Conservation (phyloP, 2,113 vertebrate genomes). For the Chascanopsetta lugubris region DNA sequence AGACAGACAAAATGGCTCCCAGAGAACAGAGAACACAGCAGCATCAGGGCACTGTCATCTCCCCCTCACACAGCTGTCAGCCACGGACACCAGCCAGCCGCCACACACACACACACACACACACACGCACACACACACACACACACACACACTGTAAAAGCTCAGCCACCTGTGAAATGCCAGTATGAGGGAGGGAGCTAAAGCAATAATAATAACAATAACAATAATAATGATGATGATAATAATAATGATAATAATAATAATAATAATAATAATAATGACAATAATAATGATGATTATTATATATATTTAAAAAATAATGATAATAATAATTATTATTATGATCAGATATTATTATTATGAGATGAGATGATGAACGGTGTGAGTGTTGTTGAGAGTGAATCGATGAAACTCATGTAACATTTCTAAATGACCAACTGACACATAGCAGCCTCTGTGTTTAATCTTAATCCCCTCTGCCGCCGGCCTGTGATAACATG, state of each 20-base stretch:
- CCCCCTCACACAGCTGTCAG: constrained; percentile 77
- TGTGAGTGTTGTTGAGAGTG: too few relatives aligned
- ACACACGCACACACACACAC: constrained; percentile 8
- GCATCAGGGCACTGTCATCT: constrained; percentile 80
- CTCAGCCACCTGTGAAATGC: constrained; percentile 29
- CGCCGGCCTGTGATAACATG: constrained; percentile 41
- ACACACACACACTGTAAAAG: constrained; percentile 18
- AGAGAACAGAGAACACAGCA: constrained; percentile 78
- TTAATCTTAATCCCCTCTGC: constrained; percentile 49
- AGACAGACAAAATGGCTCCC: constrained; percentile 85
- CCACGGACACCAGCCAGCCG: constrained; percentile 59
- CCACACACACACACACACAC: constrained; percentile 27
- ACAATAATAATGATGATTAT: too few relatives aligned
- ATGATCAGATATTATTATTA: too few relatives aligned
- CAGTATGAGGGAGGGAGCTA: not conserved
- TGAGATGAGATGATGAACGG: too few relatives aligned
- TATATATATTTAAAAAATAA: too few relatives aligned
- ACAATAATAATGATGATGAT: constrained; percentile 16
- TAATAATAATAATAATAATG: too few relatives aligned
- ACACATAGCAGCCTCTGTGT: not conserved
- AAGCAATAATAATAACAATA: not conserved
- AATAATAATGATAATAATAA: constrained; percentile 14
- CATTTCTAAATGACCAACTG: not conserved
- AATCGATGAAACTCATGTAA: too few relatives aligned
- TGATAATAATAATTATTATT: too few relatives aligned